Percentiles rank a stretch among this genome's conserved stretches.
phyloP scores from a whole-genome alignment of 2,888 invertebrate genomes.

The Rhingia campestris region DNA sequence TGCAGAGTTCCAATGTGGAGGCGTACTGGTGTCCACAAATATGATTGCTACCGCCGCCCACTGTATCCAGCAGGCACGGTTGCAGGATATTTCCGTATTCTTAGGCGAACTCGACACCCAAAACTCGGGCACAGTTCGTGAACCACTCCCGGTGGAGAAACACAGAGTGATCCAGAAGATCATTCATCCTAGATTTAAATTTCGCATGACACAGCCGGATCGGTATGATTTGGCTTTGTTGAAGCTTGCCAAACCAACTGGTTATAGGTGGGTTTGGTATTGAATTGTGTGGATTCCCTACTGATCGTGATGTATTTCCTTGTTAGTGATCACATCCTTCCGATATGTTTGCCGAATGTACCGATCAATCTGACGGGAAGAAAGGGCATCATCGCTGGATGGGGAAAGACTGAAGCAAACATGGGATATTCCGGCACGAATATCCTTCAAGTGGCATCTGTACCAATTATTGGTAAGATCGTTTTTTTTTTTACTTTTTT shows the following conservation, averaged over 20 bases:
- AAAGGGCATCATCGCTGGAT: slow-evolving; percentile 89
- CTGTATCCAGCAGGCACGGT: slow-evolving; percentile 89
- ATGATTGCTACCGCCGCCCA: slow-evolving; percentile 91
- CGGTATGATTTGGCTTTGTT: slow-evolving; percentile 91
- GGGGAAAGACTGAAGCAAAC: slow-evolving; percentile 91
- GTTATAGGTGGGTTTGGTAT: slow-evolving; percentile 78
- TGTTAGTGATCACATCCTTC: slow-evolving; percentile 86
- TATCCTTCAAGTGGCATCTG: slow-evolving; percentile 89
- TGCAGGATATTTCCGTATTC: slow-evolving; percentile 89
- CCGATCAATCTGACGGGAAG: slow-evolving; percentile 83
- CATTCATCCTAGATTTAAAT: slow-evolving; percentile 91
- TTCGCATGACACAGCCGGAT: slow-evolving; percentile 92
- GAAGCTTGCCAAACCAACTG: slow-evolving; percentile 87
- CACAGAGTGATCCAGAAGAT: slow-evolving; percentile 89
- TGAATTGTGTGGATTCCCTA: background rate
- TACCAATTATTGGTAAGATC: slow-evolving; percentile 89
- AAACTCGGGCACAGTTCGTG: slow-evolving; percentile 86
- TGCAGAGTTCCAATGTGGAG: slow-evolving; percentile 92
- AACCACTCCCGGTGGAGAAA: slow-evolving; percentile 87
- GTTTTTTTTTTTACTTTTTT: background rate
- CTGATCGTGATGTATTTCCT: background rate
- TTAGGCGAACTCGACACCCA: slow-evolving; percentile 92
- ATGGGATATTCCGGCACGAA: slow-evolving; percentile 91
- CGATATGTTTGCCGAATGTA: slow-evolving; percentile 89
- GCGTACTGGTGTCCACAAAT: slow-evolving; percentile 89